phyloP scores from a whole-genome alignment of 2,888 invertebrate species.

The Bimastos eiseni region DNA sequence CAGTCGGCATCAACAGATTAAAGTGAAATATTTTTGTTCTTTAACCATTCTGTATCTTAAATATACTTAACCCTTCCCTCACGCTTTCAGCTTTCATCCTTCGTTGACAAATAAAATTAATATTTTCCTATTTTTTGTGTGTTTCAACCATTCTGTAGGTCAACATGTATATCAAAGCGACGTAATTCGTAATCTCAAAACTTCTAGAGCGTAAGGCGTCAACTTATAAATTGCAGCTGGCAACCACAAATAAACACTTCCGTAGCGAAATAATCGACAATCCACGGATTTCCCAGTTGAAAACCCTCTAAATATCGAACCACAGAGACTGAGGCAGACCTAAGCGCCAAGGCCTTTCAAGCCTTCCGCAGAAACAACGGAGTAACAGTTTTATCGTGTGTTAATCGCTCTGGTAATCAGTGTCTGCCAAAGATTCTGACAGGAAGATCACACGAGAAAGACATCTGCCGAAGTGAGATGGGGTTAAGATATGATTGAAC shows the following conservation, averaged over 20 bases:
- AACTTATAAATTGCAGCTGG: no score
- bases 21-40: background rate
- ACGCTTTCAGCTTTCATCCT: background rate
- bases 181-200: background rate
- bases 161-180: background rate
- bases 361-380: background rate
- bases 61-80: background rate
- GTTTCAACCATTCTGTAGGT: background rate
- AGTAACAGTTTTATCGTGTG: slow-evolving; percentile 4
- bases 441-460: background rate
- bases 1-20: background rate
- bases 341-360: background rate
- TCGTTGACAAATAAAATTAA: background rate
- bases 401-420: background rate
- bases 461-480: background rate
- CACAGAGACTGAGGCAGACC: background rate
- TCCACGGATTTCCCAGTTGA: background rate
- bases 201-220: no score
- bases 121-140: background rate
- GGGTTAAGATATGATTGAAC: background rate
- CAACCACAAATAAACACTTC: background rate
- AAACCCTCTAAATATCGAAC: background rate
- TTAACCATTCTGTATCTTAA: background rate
- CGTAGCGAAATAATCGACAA: background rate
- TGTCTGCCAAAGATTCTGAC: background rate